Base-by-base conservation (phyloP, 2,888 invertebrate species). In the Erebia ligea region DNA sequence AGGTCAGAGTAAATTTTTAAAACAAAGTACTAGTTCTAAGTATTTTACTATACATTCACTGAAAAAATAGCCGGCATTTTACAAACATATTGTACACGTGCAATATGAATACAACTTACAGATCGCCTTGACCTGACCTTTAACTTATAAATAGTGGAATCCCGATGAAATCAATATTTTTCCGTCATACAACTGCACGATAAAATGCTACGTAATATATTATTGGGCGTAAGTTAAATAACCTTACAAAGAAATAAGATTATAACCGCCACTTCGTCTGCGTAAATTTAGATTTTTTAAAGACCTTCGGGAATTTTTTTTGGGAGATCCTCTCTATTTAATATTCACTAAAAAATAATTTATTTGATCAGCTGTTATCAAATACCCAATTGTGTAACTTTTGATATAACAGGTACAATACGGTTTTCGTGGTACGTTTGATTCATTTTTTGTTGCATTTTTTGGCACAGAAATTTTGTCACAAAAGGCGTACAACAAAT, bases 151-250 rank as follows among this genome's bases (percentile, higher is more conserved):
- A 1, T 19, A 19, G 17, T 11, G 61, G 11, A 58, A n/a, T 34
- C 57, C 25, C 34, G n/a, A 58, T 34, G 57, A 34, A 58, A 58
- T 61, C 61, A 61, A 61, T 61, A 61, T n/a, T 40, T 45, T 45
- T 45, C 45, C 4, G 13, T 45, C 4, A 45, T 13, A 45, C 11
- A 0, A 45, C 45, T 10, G 13, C 1, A 45, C 45, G 13, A 45
- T 45, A 45, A 3, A 45, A 45, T 45, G 11, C 42, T 42, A 45
- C 45, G 45, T 45, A 45, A 25, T 25, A n/a, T 10, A 10, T 10
- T 10, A 45, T 10, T 45, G 11, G 42, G 42, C 10, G 42, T 45
- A 45, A 45, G 9, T 9, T 25, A n/a, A n/a, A n/a, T n/a, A n/a
- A n/a, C n/a, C n/a, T n/a, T n/a, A n/a, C n/a, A n/a, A n/a, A n/a